These are phyloP conservation scores for Entelurus aequoreus DNA, from an alignment of 2,113 vertebrate genomes.

Conservation along the genomic window DNA sequence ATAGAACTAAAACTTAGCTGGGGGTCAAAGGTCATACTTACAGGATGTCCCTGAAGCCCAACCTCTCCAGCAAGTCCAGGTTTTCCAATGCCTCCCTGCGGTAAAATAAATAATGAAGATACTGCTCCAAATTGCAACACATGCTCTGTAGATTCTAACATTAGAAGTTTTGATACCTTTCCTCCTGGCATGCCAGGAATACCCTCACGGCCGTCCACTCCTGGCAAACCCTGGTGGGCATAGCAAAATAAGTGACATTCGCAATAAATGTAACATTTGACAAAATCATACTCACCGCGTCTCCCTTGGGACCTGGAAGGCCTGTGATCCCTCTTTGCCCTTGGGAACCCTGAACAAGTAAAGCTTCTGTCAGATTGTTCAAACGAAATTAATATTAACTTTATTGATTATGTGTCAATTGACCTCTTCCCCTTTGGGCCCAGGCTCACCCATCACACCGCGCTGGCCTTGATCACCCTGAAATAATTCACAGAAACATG, in stretches of 20 bases:
- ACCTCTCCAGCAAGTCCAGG: constrained; percentile 85
- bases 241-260: neutral
- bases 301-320: constrained; percentile 90
- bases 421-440: constrained; percentile 85
- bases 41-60: constrained; percentile 88
- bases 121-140: neutral
- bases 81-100: constrained; percentile 85
- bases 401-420: constrained; percentile 39
- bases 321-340: constrained; percentile 89
- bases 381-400: neutral
- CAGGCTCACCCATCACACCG: constrained; percentile 82
- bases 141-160: neutral
- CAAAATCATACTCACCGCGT: constrained; percentile 75
- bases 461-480: constrained; percentile 90
- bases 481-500: constrained; percentile 18
- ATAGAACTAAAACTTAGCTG: too few relatives aligned
- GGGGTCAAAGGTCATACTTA: constrained; percentile 69
- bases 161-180: constrained; percentile 76
- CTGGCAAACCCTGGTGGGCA: constrained; percentile 82
- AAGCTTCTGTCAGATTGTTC: neutral
- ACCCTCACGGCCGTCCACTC: constrained; percentile 87
- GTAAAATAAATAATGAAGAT: constrained; percentile 26
- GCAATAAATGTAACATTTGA: neutral
- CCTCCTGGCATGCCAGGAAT: constrained; percentile 92
- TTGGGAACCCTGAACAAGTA: constrained; percentile 75